Conservation (phyloP, 2,888 invertebrate genomes). For the Eristalis tenax region DNA sequence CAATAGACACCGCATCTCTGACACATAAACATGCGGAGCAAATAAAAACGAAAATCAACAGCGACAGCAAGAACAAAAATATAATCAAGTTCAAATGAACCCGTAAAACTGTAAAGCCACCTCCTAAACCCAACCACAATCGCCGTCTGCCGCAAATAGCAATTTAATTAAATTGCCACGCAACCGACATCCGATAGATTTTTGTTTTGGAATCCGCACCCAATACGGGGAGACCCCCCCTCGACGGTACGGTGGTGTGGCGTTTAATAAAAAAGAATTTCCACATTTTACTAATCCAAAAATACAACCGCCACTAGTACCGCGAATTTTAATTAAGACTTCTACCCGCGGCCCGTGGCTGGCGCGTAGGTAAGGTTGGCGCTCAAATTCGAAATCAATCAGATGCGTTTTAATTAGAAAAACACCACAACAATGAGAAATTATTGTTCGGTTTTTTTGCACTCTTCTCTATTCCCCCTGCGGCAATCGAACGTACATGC, state of each 20-base stretch:
- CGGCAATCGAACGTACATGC: not conserved
- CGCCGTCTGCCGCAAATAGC: constrained; percentile 43
- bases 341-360: not conserved
- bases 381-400: constrained; percentile 40
- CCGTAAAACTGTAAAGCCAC: not conserved
- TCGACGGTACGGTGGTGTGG: not conserved
- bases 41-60: not conserved
- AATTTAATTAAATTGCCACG: constrained; percentile 47
- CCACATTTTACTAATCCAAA: constrained; percentile 22
- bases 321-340: constrained; percentile 55
- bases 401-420: constrained; percentile 45
- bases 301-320: constrained; percentile 4
- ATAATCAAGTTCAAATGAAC: constrained; percentile 32
- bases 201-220: constrained; percentile 1
- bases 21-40: not conserved
- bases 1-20: not conserved
- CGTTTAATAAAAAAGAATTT: constrained; percentile 7
- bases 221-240: not conserved
- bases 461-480: not conserved
- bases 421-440: constrained; percentile 13
- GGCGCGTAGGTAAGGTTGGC: not conserved
- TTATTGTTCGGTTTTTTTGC: constrained; percentile 9
- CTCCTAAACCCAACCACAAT: not conserved
- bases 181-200: not conserved
- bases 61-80: not conserved